Base-by-base conservation (phyloP, 1,140 invertebrate genomes). In the Eriocheir sinensis region DNA sequence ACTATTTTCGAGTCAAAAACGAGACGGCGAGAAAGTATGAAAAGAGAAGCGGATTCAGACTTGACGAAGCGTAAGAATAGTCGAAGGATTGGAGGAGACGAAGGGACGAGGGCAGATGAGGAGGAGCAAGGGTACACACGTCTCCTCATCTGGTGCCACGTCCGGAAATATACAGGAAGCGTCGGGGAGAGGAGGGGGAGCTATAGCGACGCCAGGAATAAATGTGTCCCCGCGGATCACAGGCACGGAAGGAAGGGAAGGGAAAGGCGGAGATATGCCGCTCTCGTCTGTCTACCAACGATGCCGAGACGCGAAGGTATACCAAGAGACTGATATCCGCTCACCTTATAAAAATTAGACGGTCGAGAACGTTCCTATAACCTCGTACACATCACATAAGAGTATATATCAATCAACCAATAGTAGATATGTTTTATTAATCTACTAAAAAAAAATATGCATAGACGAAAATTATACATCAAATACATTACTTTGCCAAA, bases 111-210 rank as follows among this genome's bases (percentile, higher is more conserved):
- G 60, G n/a, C n/a, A 4, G n/a, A n/a, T n/a, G 60, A 9, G 0
- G 60, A n/a, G 8, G 21, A 72, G 21, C 44, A n/a, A 48, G 60
- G 8, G 60, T 27, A 1, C 21, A n/a, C n/a, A n/a, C n/a, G 60
- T 72, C 21, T 72, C 60, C 60, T 72, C 60, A 72, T 72, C 60
- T 72, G 60, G 60, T n/a, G 60, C 60, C 60, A n/a, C 60, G 27
- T 72, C 60, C 60, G 60, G 60, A 72, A n/a, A 72, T 72, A 72
- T 72, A 72, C 60, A 72, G 60, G 60, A 72, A 72, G n/a, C 60
- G 60, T 72, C 60, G n/a, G 60, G 0, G 60, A 27, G 27, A 72
- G 60, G 60, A n/a, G n/a, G n/a, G n/a, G n/a, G 60, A n/a, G n/a
- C 60, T 72, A 8, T n/a, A n/a, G n/a, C n/a, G 60, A n/a, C n/a